phyloP scores from a whole-genome alignment of 2,113 vertebrate genomes.

The Ariopsis seemanni region DNA sequence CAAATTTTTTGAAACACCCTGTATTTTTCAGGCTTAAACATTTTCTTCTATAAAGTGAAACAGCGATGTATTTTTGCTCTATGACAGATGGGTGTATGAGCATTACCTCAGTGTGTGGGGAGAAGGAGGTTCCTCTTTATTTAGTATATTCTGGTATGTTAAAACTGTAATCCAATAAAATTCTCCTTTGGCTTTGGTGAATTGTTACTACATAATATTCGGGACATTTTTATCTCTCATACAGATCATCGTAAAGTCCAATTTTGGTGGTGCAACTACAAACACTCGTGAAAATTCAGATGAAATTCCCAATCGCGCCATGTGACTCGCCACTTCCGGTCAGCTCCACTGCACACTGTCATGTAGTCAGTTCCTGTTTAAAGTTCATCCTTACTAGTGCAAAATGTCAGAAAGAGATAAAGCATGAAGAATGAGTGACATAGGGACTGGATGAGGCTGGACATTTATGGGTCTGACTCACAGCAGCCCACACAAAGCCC shows the following conservation, averaged over 20 bases:
- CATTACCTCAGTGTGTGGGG: background rate
- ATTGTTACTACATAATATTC: background rate
- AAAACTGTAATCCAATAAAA: background rate
- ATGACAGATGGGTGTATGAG: background rate
- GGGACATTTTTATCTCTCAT: background rate
- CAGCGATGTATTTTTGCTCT: background rate
- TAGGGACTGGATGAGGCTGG: constrained; percentile 12
- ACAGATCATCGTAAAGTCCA: background rate
- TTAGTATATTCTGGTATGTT: background rate
- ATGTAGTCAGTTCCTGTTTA: constrained; percentile 8
- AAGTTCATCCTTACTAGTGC: constrained; percentile 21
- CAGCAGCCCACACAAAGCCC: constrained; percentile 43
- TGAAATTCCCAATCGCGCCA: background rate
- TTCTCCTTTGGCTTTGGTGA: background rate
- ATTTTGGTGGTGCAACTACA: background rate
- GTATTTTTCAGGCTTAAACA: background rate
- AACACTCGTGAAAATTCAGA: background rate
- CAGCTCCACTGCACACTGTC: background rate
- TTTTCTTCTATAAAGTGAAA: background rate
- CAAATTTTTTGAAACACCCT: too few species aligned
- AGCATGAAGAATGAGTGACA: constrained; percentile 25
- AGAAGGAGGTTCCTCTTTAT: background rate
- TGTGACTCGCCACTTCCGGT: background rate
- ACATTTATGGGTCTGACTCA: constrained; percentile 47
- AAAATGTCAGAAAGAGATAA: constrained; percentile 30